These are phyloP conservation scores for Globia sparganii DNA, from an alignment of 2,888 invertebrate genomes.

Conservation along the genomic window DNA sequence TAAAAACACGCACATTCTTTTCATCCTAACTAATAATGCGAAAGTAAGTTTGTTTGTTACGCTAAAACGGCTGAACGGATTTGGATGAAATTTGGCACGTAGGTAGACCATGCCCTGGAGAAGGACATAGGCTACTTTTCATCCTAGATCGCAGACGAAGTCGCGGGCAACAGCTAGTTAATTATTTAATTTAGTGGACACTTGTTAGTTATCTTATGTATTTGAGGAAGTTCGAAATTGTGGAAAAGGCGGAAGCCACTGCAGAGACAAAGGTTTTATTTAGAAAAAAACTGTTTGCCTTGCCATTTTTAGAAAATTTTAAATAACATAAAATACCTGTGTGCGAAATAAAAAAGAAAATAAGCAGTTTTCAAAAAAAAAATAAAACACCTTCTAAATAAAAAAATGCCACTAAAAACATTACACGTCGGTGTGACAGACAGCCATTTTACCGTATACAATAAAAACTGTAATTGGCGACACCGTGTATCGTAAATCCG, in stretches of 20 bases:
- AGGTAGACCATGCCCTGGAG: too few species aligned
- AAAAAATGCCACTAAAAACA: not conserved
- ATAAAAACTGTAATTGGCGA: conserved; percentile 79
- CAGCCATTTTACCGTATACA: conserved; percentile 62
- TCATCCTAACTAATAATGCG: too few species aligned
- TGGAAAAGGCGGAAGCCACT: not conserved
- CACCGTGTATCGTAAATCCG: conserved; percentile 75
- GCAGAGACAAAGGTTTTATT: not conserved
- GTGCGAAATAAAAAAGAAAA: not conserved
- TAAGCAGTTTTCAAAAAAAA: not conserved
- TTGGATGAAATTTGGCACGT: too few species aligned
- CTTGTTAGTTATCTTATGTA: not conserved
- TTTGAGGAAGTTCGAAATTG: not conserved
- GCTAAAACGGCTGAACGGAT: too few species aligned
- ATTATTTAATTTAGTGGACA: too few species aligned
- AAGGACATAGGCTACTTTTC: too few species aligned
- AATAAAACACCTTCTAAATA: not conserved
- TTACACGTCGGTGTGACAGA: conserved; percentile 52
- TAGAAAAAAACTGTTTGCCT: not conserved
- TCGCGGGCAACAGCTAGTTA: too few species aligned
- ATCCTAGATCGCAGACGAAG: too few species aligned
- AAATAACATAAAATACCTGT: not conserved
- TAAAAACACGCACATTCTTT: not conserved
- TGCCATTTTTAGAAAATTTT: not conserved
- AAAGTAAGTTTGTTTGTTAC: too few species aligned